Percentiles rank a stretch among this genome's conserved stretches.
These are phyloP conservation scores for Catharus ustulatus DNA, from an alignment of 2,797 vertebrate species.

Conservation along the genomic window DNA sequence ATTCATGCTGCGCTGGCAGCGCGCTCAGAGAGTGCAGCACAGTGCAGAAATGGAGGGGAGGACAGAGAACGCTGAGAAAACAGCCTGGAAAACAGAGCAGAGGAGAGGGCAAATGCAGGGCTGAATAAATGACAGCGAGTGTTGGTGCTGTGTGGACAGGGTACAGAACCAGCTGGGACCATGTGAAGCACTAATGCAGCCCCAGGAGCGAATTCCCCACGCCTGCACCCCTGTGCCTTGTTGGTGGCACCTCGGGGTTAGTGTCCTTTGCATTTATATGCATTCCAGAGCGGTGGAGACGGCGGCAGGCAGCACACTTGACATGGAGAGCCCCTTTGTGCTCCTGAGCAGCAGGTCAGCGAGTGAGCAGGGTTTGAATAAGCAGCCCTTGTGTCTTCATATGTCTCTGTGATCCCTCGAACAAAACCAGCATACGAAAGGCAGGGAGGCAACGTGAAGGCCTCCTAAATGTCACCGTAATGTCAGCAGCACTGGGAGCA, in stretches of 20 bases:
- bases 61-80: neutral
- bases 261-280: conserved; percentile 57
- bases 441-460: conserved; percentile 60
- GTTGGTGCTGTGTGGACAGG: neutral
- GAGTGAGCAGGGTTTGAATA: conserved; percentile 68
- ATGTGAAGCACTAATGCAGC: neutral
- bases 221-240: neutral
- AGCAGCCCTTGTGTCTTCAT: conserved; percentile 71
- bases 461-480: conserved; percentile 82
- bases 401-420: conserved; percentile 70
- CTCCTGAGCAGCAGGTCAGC: conserved; percentile 71
- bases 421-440: conserved; percentile 74
- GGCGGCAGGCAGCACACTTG: conserved; percentile 60
- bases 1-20: conserved; percentile 16
- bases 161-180: neutral
- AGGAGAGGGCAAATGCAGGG: neutral
- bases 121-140: neutral
- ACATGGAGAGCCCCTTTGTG: conserved; percentile 74
- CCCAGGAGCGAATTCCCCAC: neutral
- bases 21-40: neutral
- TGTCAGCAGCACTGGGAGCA: conserved; percentile 76
- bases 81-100: neutral
- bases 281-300: conserved; percentile 47
- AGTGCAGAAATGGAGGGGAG: neutral
- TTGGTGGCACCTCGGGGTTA: conserved; percentile 53